Evolutionary conservation across 2,888 invertebrate species (phyloP), one percentile per base, ranked within the genome.

Genomic region (Drosophila glabriapex): DNA sequence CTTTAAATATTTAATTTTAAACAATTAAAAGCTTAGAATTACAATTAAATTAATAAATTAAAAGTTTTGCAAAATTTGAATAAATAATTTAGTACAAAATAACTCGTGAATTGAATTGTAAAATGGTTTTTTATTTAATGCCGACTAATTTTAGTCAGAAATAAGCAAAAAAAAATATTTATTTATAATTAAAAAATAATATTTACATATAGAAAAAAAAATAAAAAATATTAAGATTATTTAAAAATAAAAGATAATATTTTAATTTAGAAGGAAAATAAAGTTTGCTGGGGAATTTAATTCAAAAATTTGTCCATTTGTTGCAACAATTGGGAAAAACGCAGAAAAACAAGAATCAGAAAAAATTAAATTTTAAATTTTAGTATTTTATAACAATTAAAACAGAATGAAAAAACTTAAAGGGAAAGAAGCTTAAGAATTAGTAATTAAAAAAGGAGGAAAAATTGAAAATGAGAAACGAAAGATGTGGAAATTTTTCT

Each of bases 101-200:
- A n/a, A 5, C 5, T n/a, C 5, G 10, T 2, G 0, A n/a, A 10
- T 41, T 41, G n/a, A 0, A 19, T 7, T 3, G 19, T 9, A 2
- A 39, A 19, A 19, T 39, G 4, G 1, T 19, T 3, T 0, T 19
- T 39, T 2, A 19, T 0, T 35, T 14, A 35, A 35, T 39, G 39
- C 9, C 19, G 3, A 4, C 19, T 19, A 19, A 29, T 29, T 29
- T 29, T 0, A 29, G 29, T 29, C 31, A 31, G 9, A 31, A 39
- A 39, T 10, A 39, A 10, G 9, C 0, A 10, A 5, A 41, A 6
- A n/a, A 3, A 12, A 14, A 14, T 1, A 0, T 31, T 2, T 1
- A 43, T 22, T 22, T 22, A 22, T 22, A 41, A 9, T 39, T 9
- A 39, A 39, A 19, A 5, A 0, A n/a, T 12, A 41, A n/a, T n/a